Evolutionary conservation across 2,113 vertebrate genomes (phyloP).

Genomic region (Phycodurus eques): DNA sequence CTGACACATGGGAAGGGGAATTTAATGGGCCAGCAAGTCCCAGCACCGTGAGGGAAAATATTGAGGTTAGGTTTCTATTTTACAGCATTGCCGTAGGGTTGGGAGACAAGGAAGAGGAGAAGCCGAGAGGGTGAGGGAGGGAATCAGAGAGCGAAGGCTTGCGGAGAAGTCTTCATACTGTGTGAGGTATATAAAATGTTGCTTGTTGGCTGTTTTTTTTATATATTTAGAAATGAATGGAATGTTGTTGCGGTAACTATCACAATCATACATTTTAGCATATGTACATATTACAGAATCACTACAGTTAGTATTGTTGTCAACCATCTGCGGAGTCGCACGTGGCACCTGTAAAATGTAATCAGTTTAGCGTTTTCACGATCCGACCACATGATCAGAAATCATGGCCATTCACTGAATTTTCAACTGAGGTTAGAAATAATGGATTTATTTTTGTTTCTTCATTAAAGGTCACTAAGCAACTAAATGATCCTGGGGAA

Average conservation of each 20-base stretch:
- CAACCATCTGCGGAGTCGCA: neutral
- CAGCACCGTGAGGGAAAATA: slow-evolving; percentile 78
- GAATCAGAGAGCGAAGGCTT: slow-evolving; percentile 6
- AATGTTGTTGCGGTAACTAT: slow-evolving; percentile 24
- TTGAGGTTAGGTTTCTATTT: slow-evolving; percentile 82
- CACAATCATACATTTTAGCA: slow-evolving; percentile 18
- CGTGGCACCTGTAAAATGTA: neutral
- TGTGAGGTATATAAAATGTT: neutral
- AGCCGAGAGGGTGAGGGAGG: slow-evolving; percentile 25
- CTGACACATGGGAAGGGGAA: slow-evolving; percentile 79
- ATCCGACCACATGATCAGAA: too few species aligned
- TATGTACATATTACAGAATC: neutral
- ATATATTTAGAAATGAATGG: slow-evolving; percentile 49
- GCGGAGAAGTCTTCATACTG: slow-evolving; percentile 1
- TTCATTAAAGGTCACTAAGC: too few species aligned
- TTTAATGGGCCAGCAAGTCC: slow-evolving; percentile 84
- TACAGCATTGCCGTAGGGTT: slow-evolving; percentile 72
- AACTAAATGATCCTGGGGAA: too few species aligned
- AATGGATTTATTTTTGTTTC: too few species aligned
- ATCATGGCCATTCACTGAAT: too few species aligned
- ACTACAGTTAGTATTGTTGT: neutral
- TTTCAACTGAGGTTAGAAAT: too few species aligned
- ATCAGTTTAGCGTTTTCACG: too few species aligned
- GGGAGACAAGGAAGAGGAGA: slow-evolving; percentile 60
- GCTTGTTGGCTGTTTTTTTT: slow-evolving; percentile 37